These are phyloP conservation scores for Riparia riparia DNA, from an alignment of 2,113 vertebrate genomes.

Conservation along the genomic window DNA sequence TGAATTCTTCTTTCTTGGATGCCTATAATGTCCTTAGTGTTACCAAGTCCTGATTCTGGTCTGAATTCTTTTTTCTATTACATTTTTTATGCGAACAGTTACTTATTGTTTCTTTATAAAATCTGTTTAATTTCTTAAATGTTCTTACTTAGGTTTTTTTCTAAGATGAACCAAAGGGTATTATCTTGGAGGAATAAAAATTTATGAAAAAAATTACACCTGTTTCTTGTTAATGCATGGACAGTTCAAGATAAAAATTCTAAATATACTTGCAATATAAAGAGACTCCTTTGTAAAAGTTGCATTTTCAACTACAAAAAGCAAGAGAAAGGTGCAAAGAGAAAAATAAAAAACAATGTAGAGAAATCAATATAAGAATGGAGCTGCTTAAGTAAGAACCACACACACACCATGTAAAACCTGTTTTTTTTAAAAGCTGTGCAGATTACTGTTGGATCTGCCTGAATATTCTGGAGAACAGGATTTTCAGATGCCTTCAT, in stretches of 20 bases:
- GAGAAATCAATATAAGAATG: background rate
- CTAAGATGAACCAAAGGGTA: background rate
- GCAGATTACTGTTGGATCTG: slow-evolving; percentile 94
- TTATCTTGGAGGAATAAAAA: background rate
- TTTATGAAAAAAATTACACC: background rate
- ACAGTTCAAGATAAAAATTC: slow-evolving; percentile 7
- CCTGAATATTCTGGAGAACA: slow-evolving; percentile 86
- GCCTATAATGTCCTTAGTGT: background rate
- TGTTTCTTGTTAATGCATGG: background rate
- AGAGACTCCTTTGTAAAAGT: background rate
- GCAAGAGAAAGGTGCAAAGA: background rate
- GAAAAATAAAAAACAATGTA: background rate
- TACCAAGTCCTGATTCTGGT: background rate
- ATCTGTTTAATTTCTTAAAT: background rate
- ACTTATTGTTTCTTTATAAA: background rate
- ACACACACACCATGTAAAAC: slow-evolving; percentile 91
- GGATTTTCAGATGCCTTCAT: slow-evolving; percentile 99
- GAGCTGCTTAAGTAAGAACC: background rate
- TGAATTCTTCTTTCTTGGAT: background rate
- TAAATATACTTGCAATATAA: slow-evolving; percentile 8
- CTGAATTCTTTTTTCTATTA: background rate
- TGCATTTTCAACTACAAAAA: background rate
- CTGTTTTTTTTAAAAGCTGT: slow-evolving; percentile 98
- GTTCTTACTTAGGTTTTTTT: background rate
- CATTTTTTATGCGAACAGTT: background rate